Conservation (phyloP, 2,888 invertebrate species). For the Lamellibrachia satsuma region DNA sequence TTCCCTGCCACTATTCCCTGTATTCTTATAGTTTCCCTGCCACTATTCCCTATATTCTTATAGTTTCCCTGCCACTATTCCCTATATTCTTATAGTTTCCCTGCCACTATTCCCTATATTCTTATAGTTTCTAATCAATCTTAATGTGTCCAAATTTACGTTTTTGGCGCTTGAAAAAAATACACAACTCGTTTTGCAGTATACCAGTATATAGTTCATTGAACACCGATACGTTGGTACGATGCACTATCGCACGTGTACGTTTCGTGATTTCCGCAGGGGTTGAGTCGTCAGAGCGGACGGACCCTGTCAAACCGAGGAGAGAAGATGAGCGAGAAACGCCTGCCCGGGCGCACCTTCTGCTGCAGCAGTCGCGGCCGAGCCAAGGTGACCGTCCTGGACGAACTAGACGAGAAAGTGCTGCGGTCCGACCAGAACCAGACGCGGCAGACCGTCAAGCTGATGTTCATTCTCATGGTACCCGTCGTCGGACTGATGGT, state of each 20-base stretch:
- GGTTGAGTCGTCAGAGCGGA: background rate
- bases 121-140: too few relatives aligned
- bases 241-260: background rate
- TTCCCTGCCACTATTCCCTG: too few relatives aligned
- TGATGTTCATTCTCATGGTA: conserved; percentile 33
- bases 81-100: too few relatives aligned
- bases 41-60: too few relatives aligned
- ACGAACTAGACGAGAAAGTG: background rate
- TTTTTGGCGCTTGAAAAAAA: too few relatives aligned
- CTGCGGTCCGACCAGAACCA: conserved; percentile 5
- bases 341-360: background rate
- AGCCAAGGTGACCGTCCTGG: background rate
- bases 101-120: too few relatives aligned
- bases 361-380: background rate
- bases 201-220: too few relatives aligned
- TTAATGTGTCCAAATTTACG: too few relatives aligned
- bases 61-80: too few relatives aligned
- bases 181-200: too few relatives aligned
- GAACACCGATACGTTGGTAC: too few relatives aligned
- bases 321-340: background rate
- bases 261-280: background rate
- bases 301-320: background rate
- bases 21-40: too few relatives aligned
- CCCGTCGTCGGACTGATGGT: conserved; percentile 33
- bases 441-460: conserved; percentile 24